A percentile compares a stretch with the other conserved stretches of the same genome.
Evolutionary conservation across 2,888 invertebrate genomes (phyloP).

Genomic region (Eilema caniola): DNA sequence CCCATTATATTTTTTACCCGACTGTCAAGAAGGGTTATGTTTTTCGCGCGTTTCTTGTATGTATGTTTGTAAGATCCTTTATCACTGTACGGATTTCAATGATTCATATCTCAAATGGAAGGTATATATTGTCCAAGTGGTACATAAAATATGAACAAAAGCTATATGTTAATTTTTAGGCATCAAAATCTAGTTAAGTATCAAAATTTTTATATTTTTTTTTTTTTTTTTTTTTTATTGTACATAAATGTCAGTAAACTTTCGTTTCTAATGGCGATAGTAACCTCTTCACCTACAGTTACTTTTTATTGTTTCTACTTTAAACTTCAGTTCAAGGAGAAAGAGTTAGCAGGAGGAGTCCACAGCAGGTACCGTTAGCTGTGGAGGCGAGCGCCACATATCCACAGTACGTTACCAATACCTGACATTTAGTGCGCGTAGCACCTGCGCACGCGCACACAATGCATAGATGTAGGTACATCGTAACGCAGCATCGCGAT

Average conservation of each 20-base stretch:
- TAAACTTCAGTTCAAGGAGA: conserved; percentile 45
- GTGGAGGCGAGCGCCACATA: neutral
- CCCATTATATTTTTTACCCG: too few relatives aligned
- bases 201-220: too few relatives aligned
- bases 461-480: neutral
- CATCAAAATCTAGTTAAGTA: too few relatives aligned
- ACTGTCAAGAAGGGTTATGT: too few relatives aligned
- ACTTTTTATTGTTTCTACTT: conserved; percentile 25
- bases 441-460: conserved; percentile 17
- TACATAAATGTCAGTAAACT: conserved; percentile 12
- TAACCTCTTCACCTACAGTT: conserved; percentile 21
- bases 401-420: neutral
- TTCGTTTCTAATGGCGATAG: conserved; percentile 21
- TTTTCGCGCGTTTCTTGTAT: too few relatives aligned
- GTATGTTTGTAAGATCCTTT: too few relatives aligned
- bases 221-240: too few relatives aligned
- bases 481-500: neutral
- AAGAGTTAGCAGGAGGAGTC: conserved; percentile 15
- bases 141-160: too few relatives aligned
- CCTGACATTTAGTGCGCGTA: conserved; percentile 22
- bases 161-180: too few relatives aligned
- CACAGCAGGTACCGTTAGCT: conserved; percentile 36
- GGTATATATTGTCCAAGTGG: too few relatives aligned
- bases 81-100: too few relatives aligned
- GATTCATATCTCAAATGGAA: too few relatives aligned